Base-by-base conservation (phyloP, 2,888 invertebrate species). In the Acronicta aceris region DNA sequence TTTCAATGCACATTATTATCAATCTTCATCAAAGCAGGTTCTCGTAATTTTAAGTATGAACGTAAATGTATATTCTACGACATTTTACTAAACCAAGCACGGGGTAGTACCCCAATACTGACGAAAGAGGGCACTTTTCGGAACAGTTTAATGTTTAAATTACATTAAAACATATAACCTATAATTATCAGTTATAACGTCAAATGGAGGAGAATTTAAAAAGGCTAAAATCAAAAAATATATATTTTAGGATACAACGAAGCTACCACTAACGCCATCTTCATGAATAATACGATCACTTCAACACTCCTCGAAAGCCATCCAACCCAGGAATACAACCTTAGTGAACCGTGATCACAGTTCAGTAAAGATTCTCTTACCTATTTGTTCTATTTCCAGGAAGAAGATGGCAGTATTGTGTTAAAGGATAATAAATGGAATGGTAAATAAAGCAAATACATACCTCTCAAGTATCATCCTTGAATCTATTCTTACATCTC, bases 401-500 rank as follows among this genome's bases (percentile, higher is more conserved):
- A 53, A 46, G n/a, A 48, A 82, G 81, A 74, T 79, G 78, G 75
- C 81, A 71, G 65, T 43, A 43, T 55, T 46, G 21, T 46, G 33
- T 25, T 27, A 10, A 12, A 6, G 16, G 8, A 17, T 7, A n/a
- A 8, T 9, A 16, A 10, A 33, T 12, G 30, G 3, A 36, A 21
- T 2, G 6, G 12, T 2, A 42, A 5, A 13, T 4, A 17, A 9
- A n/a, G 16, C 10, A 51, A 42, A 33, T 15, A 4, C 15, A 9
- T 9, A 46, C 15, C 38, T 25, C 10, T 25, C 3, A 13, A 51
- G 45, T 17, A 1, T 60, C 51, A 40, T 41, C 7, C 2, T 52
- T 16, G 12, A 9, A 25, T n/a, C n/a, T 7, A 33, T 9, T 1
- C 9, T 13, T 15, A 40, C 27, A 27, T 33, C 5, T 13, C 17